Evolutionary conservation across 2,888 invertebrate genomes (phyloP), one percentile per base, ranked within the genome.

Genomic region (Agrochola macilenta): DNA sequence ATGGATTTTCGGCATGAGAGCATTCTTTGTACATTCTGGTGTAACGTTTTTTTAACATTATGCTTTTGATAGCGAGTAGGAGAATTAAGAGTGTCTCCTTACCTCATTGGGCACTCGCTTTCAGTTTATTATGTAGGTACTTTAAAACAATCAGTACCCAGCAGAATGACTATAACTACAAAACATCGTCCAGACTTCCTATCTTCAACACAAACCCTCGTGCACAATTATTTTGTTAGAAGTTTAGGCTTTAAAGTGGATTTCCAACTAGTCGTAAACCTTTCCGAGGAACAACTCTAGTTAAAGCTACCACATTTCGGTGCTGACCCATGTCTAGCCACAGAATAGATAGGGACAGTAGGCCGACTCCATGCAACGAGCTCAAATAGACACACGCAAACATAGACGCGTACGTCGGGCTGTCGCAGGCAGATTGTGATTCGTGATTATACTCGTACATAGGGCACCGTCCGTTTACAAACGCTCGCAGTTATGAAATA

Each of bases 251-350:
- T 74, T 74, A 74, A 69, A 78, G 71, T 58, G 73, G 83, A 86
- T 83, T 74, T 58, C 54, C 61, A 72, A 78, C 69, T 75, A 72
- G 82, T 76, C 79, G 83, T 84, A 84, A 86, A 79, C 87, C 73
- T 74, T 73, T 65, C 63, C 60, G 52, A 73, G 69, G 69, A 76
- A 81, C 73, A 78, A 46, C 73, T 65, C 63, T 68, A 71, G 73
- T 76, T 76, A 79, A 85, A 78, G 52, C 84, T 76, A 61, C 64
- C 73, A 64, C 75, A 60, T 71, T 68, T 74, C 75, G 69, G 43
- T 30, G 20, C 73, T 85, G 78, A 84, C 78, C 82, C 82, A 58
- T 58, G 26, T 65, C 43, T 43, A 52, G 57, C 14, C 35, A 52
- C 43, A 5, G 11, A 43, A 39, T 43, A 81, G 1, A 57, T 9